phyloP scores from a whole-genome alignment of 2,797 vertebrate genomes.

The Artibeus jamaicensis region DNA sequence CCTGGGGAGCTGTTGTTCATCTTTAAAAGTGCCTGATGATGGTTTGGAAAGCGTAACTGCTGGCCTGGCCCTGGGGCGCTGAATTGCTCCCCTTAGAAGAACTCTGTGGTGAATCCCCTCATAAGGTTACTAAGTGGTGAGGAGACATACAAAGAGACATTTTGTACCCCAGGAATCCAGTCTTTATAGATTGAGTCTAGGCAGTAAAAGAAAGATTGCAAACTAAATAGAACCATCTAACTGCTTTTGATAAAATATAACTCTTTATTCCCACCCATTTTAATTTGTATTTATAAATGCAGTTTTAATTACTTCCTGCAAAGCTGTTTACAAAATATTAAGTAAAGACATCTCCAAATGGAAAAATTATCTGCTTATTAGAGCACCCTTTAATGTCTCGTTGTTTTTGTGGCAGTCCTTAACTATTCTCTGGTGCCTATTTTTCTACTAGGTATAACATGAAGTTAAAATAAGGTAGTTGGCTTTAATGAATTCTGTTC shows the following conservation, averaged over 20 bases:
- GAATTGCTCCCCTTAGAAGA: constrained; percentile 75
- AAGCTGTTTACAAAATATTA: neutral
- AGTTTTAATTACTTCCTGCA: constrained; percentile 38
- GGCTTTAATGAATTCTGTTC: neutral
- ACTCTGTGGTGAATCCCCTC: constrained; percentile 62
- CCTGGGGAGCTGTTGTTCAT: constrained; percentile 75
- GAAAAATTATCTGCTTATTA: neutral
- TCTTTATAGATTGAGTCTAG: constrained; percentile 56
- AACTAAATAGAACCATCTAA: constrained; percentile 42
- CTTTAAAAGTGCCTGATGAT: constrained; percentile 74
- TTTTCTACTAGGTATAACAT: neutral
- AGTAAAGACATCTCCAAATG: neutral
- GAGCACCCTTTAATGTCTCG: neutral
- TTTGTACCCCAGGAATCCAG: constrained; percentile 63
- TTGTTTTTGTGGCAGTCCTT: neutral
- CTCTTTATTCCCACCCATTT: neutral
- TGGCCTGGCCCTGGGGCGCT: constrained; percentile 58
- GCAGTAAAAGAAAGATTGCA: constrained; percentile 47
- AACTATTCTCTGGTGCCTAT: neutral
- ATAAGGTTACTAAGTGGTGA: constrained; percentile 60
- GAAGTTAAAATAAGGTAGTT: neutral
- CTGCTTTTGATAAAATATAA: constrained; percentile 31
- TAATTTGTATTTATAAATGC: constrained; percentile 46
- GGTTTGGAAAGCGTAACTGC: constrained; percentile 60
- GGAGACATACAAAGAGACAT: constrained; percentile 63